Conservation (phyloP, 2,113 vertebrate species). For the Petrocephalus microphthalmus region DNA sequence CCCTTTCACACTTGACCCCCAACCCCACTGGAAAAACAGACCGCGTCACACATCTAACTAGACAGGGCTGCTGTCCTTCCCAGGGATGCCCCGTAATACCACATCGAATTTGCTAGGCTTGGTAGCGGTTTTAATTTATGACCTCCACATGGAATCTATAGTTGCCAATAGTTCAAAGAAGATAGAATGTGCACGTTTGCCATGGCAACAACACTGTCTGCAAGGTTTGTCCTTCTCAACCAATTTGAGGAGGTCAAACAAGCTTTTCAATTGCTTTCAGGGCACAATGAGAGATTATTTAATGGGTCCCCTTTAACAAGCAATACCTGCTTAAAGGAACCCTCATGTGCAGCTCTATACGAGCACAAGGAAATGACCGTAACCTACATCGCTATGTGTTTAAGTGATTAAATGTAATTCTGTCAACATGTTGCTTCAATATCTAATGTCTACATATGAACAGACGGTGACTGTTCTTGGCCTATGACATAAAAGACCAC, state of each 20-base stretch:
- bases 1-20: background rate
- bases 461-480: background rate
- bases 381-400: background rate
- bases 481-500: background rate
- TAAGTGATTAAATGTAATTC: background rate
- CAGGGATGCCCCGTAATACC: background rate
- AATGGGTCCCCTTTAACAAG: background rate
- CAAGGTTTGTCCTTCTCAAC: background rate
- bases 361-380: background rate
- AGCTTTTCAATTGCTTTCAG: background rate
- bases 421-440: background rate
- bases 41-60: background rate
- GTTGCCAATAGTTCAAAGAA: background rate
- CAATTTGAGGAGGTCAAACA: background rate
- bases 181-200: background rate
- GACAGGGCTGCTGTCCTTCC: background rate
- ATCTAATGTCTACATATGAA: background rate
- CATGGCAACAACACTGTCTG: background rate
- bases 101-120: background rate
- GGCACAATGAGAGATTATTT: background rate
- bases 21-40: background rate
- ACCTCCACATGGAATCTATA: background rate
- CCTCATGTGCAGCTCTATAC: background rate
- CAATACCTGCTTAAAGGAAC: background rate
- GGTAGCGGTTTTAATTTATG: background rate